Percentiles rank a stretch among this genome's conserved stretches.
These are phyloP conservation scores for Caenorhabditis drosophilae DNA, from an alignment of 2,888 invertebrate species.

Conservation along the genomic window DNA sequence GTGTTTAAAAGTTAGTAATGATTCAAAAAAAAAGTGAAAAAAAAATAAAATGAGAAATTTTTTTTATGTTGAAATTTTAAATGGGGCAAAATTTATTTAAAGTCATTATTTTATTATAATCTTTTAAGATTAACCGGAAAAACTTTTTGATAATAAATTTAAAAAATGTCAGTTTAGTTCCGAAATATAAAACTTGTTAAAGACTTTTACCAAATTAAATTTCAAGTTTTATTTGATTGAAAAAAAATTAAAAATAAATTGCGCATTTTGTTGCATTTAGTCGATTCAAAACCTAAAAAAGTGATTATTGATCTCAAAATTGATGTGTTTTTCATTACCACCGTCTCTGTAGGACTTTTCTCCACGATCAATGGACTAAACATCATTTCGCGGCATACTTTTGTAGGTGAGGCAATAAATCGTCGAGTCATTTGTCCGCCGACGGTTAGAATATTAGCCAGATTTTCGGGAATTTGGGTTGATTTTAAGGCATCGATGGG, in stretches of 20 bases:
- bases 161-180: too few species aligned
- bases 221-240: not conserved
- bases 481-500: conserved; percentile 5
- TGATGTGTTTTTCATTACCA: not conserved
- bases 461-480: conserved; percentile 1
- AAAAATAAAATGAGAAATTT: not conserved
- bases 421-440: conserved; percentile 16
- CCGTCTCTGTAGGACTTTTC: too few species aligned
- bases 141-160: too few species aligned
- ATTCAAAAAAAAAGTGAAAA: not conserved
- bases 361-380: conserved; percentile 8
- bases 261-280: conserved; percentile 17
- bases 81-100: not conserved
- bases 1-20: conserved; percentile 6
- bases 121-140: not conserved
- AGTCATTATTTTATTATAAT: not conserved
- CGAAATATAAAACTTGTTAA: too few species aligned
- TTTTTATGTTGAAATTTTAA: not conserved
- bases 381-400: conserved; percentile 14
- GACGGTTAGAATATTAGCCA: conserved; percentile 7
- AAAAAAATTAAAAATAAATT: conserved; percentile 11
- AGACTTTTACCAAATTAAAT: not conserved
- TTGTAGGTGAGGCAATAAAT: conserved; percentile 6
- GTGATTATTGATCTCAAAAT: not conserved
- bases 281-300: conserved; percentile 13